These are phyloP conservation scores for Ranitomeya variabilis DNA, from an alignment of 2,113 vertebrate species.

Conservation along the genomic window DNA sequence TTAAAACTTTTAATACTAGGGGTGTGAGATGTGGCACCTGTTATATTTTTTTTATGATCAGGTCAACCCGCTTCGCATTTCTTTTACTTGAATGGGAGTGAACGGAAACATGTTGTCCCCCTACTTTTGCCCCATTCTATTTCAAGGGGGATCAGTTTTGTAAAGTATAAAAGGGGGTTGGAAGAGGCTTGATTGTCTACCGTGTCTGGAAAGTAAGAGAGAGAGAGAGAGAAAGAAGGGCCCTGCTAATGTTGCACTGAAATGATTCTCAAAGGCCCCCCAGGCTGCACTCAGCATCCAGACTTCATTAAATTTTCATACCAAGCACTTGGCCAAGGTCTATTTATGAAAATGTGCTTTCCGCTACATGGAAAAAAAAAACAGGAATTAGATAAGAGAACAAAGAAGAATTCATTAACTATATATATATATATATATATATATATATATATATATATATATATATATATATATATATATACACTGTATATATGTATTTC, in stretches of 20 bases:
- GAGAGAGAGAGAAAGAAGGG: slow-evolving; percentile 61
- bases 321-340: slow-evolving; percentile 90
- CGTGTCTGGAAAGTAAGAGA: slow-evolving; percentile 53
- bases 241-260: slow-evolving; percentile 85
- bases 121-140: slow-evolving; percentile 22
- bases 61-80: not conserved
- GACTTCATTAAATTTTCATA: slow-evolving; percentile 95
- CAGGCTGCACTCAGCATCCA: slow-evolving; percentile 90
- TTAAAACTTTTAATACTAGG: slow-evolving; percentile 70
- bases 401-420: slow-evolving; percentile 63
- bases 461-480: not conserved
- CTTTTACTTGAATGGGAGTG: not conserved
- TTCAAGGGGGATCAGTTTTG: not conserved
- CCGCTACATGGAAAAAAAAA: slow-evolving; percentile 77
- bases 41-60: slow-evolving; percentile 44
- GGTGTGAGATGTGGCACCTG: slow-evolving; percentile 62
- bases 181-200: slow-evolving; percentile 22
- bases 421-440: slow-evolving; percentile 13
- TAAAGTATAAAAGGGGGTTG: slow-evolving; percentile 31
- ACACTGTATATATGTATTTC: not conserved
- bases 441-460: not conserved
- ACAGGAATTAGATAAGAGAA: slow-evolving; percentile 73
- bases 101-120: not conserved
- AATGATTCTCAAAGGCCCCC: slow-evolving; percentile 83
- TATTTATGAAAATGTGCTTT: slow-evolving; percentile 97